A percentile compares a stretch with the other conserved stretches of the same genome.
Evolutionary conservation across 2,113 vertebrate species (phyloP).

Genomic region (Pterocles burchelli): DNA sequence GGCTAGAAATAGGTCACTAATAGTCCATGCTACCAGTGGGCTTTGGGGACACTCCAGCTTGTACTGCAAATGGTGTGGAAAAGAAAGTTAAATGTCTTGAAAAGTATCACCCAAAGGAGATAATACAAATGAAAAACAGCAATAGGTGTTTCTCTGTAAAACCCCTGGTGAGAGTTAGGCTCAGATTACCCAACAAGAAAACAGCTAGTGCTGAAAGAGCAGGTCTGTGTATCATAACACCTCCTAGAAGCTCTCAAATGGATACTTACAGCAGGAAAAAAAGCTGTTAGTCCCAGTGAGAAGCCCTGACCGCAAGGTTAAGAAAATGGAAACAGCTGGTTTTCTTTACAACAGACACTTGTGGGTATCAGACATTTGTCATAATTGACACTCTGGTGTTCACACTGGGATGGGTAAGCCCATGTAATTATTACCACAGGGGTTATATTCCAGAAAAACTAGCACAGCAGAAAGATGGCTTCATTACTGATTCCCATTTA

Average conservation of each 20-base stretch:
- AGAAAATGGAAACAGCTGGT: slow-evolving; percentile 20
- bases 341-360: slow-evolving; percentile 33
- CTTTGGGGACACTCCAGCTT: neutral
- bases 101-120: neutral
- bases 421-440: slow-evolving; percentile 58
- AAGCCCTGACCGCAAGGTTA: slow-evolving; percentile 40
- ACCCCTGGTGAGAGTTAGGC: neutral
- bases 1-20: slow-evolving; percentile 2
- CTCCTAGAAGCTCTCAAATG: slow-evolving; percentile 23
- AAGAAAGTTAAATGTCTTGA: neutral
- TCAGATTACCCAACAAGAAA: slow-evolving; percentile 7
- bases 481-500: slow-evolving; percentile 35
- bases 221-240: slow-evolving; percentile 33
- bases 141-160: neutral
- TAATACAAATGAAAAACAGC: slow-evolving; percentile 5
- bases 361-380: slow-evolving; percentile 25
- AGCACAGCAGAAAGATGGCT: slow-evolving; percentile 14
- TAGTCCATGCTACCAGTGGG: neutral
- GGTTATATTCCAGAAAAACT: slow-evolving; percentile 35
- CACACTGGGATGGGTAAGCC: slow-evolving; percentile 38
- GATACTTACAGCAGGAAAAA: slow-evolving; percentile 13
- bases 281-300: slow-evolving; percentile 47
- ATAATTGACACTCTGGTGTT: slow-evolving; percentile 58
- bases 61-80: slow-evolving; percentile 39
- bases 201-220: neutral